Evolutionary conservation across 2,113 vertebrate species (phyloP).

Genomic region (Oxyruncus cristatus): DNA sequence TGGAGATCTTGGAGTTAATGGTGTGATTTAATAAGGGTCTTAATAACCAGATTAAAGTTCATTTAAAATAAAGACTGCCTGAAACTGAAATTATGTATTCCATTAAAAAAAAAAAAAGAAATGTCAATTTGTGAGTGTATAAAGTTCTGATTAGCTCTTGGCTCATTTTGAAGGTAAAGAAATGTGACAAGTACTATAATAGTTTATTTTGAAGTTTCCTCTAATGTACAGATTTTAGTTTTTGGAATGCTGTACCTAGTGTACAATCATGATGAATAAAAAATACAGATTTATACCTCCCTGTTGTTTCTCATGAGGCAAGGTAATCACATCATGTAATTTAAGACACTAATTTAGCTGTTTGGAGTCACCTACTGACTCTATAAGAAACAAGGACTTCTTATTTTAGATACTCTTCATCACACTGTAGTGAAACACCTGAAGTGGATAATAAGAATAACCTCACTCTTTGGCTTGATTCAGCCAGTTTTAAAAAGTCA

Average conservation of each 20-base stretch:
- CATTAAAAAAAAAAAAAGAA: not conserved
- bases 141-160: not conserved
- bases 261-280: not conserved
- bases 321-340: not conserved
- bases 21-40: not conserved
- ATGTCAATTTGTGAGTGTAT: not conserved
- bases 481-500: not conserved
- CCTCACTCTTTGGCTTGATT: not conserved
- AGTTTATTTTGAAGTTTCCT: not conserved
- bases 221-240: not conserved
- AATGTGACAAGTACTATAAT: fast-evolving
- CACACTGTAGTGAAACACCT: not conserved
- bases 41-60: not conserved
- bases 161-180: not conserved
- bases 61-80: not conserved
- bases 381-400: not conserved
- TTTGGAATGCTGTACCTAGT: not conserved
- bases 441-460: not conserved
- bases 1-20: not conserved
- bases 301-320: not conserved
- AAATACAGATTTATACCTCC: not conserved
- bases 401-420: not conserved
- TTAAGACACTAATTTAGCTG: not conserved
- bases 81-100: not conserved
- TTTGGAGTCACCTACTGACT: not conserved